A percentile compares a stretch with the other conserved stretches of the same genome.
These are phyloP conservation scores for Recurvirostra avosetta DNA, from an alignment of 2,113 vertebrate species.

Conservation along the genomic window DNA sequence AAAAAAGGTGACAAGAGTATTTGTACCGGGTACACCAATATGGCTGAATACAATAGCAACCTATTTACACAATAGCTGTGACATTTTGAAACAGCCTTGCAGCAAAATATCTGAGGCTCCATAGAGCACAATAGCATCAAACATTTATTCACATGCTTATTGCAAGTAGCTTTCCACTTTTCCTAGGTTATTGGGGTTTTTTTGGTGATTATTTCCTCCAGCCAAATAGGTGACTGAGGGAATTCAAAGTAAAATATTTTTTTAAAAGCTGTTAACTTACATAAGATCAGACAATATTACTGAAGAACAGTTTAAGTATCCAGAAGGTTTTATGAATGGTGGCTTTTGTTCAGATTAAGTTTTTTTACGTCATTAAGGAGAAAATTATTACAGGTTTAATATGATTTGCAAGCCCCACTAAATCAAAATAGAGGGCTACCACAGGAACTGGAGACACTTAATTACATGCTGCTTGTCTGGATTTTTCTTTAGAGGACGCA, in stretches of 20 bases:
- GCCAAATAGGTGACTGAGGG: not conserved
- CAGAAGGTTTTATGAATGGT: not conserved
- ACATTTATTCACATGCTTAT: not conserved
- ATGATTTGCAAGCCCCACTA: not conserved
- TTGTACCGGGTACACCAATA: not conserved
- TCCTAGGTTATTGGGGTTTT: not conserved
- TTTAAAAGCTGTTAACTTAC: not conserved
- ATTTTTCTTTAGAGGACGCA: not conserved
- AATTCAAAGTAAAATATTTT: not conserved
- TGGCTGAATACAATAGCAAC: not conserved
- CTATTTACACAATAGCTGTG: not conserved
- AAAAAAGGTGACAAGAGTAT: not conserved
- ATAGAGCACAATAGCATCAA: not conserved
- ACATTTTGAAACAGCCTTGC: not conserved
- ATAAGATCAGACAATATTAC: not conserved
- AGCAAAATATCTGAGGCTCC: not conserved
- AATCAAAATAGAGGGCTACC: not conserved
- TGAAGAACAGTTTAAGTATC: not conserved
- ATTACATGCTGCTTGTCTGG: not conserved
- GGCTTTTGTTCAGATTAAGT: not conserved
- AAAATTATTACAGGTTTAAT: not conserved
- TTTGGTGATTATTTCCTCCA: not conserved
- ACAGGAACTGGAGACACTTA: not conserved
- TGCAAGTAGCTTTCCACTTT: not conserved
- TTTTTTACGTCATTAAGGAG: not conserved